A percentile compares a stretch with the other conserved stretches of the same genome.
These are phyloP conservation scores for Oligia latruncula DNA, from an alignment of 2,888 invertebrate genomes.

Conservation along the genomic window DNA sequence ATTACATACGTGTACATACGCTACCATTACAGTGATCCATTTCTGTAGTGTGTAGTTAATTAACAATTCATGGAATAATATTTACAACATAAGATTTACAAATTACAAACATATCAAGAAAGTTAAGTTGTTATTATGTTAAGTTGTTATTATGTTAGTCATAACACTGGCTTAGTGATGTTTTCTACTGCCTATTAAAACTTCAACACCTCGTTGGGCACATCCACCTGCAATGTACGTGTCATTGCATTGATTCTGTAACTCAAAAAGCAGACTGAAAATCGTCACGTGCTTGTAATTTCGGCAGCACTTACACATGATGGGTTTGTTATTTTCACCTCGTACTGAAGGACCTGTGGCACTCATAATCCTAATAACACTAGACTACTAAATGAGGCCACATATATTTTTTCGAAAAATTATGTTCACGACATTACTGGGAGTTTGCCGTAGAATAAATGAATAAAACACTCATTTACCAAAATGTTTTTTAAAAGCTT, in stretches of 20 bases:
- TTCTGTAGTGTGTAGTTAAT: too few relatives aligned
- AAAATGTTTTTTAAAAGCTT: background rate
- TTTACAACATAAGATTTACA: too few relatives aligned
- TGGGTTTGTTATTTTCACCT: background rate
- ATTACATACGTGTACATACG: too few relatives aligned
- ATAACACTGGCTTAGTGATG: too few relatives aligned
- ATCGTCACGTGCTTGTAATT: background rate
- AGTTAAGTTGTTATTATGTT: background rate
- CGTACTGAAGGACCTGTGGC: background rate
- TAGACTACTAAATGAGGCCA: background rate
- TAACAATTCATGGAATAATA: too few relatives aligned
- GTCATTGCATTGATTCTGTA: slow-evolving; percentile 21
- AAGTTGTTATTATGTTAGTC: background rate
- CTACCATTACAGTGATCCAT: too few relatives aligned
- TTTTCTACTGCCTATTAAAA: background rate
- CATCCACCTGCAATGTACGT: slow-evolving; percentile 5
- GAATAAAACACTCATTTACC: slow-evolving; percentile 5
- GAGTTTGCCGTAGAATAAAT: background rate
- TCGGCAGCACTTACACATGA: background rate
- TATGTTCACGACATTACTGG: background rate
- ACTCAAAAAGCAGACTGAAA: background rate
- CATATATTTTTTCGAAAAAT: background rate
- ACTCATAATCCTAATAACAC: background rate
- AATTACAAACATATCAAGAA: too few relatives aligned
- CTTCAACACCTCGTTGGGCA: slow-evolving; percentile 12